Base-by-base conservation (phyloP, 2,113 vertebrate genomes). In the Mugil cephalus region DNA sequence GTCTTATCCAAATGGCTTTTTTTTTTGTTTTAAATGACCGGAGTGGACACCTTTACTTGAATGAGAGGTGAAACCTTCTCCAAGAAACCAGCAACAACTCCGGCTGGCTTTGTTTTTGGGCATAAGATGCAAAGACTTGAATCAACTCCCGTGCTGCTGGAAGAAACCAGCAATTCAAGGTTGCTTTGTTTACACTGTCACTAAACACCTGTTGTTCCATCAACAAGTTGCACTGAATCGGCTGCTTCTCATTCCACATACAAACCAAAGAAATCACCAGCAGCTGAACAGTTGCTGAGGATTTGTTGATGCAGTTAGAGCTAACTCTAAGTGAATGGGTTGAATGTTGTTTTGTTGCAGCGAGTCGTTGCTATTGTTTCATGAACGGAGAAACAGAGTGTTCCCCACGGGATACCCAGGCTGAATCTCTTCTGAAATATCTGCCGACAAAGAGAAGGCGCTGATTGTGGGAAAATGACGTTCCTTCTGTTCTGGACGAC, bases 181-280 rank as follows among this genome's bases (percentile, higher is more conserved):
- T 46, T 63, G 50, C 61, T 85, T 70, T 92, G 87, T 92, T 87
- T 82, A 88, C 79, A 90, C 81, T 92, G 87, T 88, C 87, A 91
- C 85, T 84, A 88, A 79, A 87, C 80, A 75, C 62, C 54, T 92
- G 86, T 92, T 92, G 72, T 87, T 65, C 79, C 86, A 89, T 88
- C 86, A 92, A 89, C 89, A 88, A 61, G 72, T 77, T 58, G 62
- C 51, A 7, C 70, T 19, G 80, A 72, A 82, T 76, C 63, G 10
- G 72, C 65, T 69, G 53, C 30, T 77, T 59, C 64, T 83, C 17
- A 7, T 34, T 62, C 38, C 50, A 12, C 52, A 43, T 35, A n/a
- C n/a, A 52, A 47, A 76, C 12, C 18, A 65, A 48, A 14, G 18
- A 65, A 30, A 17, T 62, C 61, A 56, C 4, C 45, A 43, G 35